These are phyloP conservation scores for Eulemur mongoz DNA, from an alignment of 2,797 vertebrate species.

Conservation along the genomic window DNA sequence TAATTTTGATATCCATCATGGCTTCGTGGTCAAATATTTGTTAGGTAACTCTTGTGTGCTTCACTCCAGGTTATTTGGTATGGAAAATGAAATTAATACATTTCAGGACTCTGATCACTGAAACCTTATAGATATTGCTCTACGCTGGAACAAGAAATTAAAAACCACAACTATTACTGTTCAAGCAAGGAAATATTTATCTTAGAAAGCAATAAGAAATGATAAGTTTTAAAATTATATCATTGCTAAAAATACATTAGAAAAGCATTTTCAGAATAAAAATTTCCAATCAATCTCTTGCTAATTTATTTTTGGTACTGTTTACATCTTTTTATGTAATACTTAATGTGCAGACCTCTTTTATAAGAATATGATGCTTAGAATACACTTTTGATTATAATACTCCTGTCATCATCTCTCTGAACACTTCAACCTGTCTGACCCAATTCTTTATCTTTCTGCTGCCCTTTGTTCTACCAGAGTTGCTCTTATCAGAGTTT, in stretches of 20 bases:
- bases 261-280: neutral
- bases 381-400: neutral
- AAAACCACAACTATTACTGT: neutral
- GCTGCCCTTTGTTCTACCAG: neutral
- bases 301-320: neutral
- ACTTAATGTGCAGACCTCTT: neutral
- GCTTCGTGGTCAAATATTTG: neutral
- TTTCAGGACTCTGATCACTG: neutral
- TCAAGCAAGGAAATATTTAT: neutral
- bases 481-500: neutral
- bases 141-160: neutral
- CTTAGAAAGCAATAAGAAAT: neutral
- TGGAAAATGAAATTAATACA: neutral
- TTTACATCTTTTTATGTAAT: neutral
- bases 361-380: neutral
- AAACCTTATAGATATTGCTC: neutral
- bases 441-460: neutral
- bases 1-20: neutral
- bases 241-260: neutral
- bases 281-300: neutral
- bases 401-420: neutral
- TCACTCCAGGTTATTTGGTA: neutral
- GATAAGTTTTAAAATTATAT: neutral
- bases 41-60: neutral
- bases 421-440: neutral